Evolutionary conservation across 2,797 vertebrate genomes (phyloP), one percentile per base, ranked within the genome.

Genomic region (Sebastes steindachneri): DNA sequence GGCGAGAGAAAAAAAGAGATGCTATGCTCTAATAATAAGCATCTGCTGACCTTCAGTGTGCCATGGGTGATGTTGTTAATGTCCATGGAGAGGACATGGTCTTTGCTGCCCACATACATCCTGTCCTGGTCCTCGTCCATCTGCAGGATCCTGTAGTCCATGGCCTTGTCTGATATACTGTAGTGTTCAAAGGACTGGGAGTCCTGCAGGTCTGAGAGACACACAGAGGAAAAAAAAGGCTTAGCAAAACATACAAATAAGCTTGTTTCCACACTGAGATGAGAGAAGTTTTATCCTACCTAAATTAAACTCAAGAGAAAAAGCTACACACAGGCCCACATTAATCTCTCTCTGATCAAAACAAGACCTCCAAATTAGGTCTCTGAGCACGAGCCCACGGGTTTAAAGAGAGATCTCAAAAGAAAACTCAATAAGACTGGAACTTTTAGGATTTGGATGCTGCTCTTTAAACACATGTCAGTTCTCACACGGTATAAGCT

Each of bases 41-140:
- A 73, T 62, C n/a, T 25, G 55, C 97, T 96, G 94, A 99, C 98
- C 95, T 96, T 97, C 25, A 98, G 93, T 23, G 96, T 95, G 80
- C 96, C 96, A 31, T 97, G 96, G 82, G 97, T 99, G 95, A 99
- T 97, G 91, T 99, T 99, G 92, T 99, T 99, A 93, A 98, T 98
- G 95, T 99, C 98, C 96, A 99, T 94, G 65, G 98, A 99, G 63
- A 99, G 94, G 85, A 98, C 96, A 45, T 99, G 96, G 93, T 99
- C 97, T 94, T 99, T 99, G 93, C 98, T 97, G 92, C 98, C 98
- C 92, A 99, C 97, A 0, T 99, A 99, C 94, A 99, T 97, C 51
- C 97, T 95, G 92, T 99, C 98, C 92, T 99, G 98, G 94, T 99
- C 98, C 95, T 99, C 98, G 83, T 99, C 98, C 98, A 99, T 97